A percentile compares a stretch with the other conserved stretches of the same genome.
phyloP scores from a whole-genome alignment of 2,113 vertebrate genomes.

The Chlamydotis undulata region DNA sequence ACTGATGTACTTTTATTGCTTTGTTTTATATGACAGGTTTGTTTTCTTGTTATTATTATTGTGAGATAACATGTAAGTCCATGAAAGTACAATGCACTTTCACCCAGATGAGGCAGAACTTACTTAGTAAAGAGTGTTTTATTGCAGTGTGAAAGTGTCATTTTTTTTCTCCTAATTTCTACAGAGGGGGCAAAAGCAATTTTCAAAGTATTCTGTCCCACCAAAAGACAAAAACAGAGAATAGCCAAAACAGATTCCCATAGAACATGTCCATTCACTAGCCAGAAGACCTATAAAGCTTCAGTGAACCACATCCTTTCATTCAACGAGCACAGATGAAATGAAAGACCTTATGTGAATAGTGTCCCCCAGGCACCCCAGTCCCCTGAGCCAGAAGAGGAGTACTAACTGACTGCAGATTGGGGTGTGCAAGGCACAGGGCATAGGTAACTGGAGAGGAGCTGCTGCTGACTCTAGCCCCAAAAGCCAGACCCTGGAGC shows the following conservation, averaged over 20 bases:
- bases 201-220: background rate
- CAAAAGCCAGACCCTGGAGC: background rate
- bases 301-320: background rate
- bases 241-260: background rate
- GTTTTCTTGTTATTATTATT: background rate
- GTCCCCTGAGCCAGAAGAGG: rapidly evolving
- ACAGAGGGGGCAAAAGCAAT: background rate
- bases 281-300: background rate
- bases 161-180: background rate
- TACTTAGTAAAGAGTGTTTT: background rate
- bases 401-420: background rate
- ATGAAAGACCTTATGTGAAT: background rate
- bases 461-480: background rate
- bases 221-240: background rate
- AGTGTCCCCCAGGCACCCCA: background rate
- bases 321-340: background rate
- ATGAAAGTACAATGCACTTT: background rate
- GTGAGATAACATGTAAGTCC: background rate
- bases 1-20: background rate
- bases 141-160: background rate
- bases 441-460: background rate
- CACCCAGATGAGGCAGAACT: background rate
- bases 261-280: background rate
- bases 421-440: rapidly evolving
- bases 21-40: background rate